Percentiles rank a stretch among this genome's conserved stretches.
Evolutionary conservation across 2,888 invertebrate species (phyloP).

Genomic region (Cosmorhoe ocellata): DNA sequence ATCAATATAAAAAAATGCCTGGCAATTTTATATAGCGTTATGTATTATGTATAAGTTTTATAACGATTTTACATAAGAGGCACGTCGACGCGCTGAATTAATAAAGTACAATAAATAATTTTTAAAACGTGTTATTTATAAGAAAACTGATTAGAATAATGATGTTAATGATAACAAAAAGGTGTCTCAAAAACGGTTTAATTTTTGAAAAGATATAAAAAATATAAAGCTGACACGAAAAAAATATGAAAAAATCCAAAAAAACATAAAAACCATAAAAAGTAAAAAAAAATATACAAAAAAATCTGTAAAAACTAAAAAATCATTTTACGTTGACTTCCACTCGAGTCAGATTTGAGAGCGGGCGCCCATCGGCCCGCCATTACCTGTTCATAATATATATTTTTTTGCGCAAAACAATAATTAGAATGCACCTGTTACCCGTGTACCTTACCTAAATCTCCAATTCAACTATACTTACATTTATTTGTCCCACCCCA

Average conservation of each 20-base stretch:
- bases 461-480: too few species aligned
- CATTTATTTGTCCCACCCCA: neutral
- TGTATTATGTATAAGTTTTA: constrained; percentile 67
- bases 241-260: constrained; percentile 46
- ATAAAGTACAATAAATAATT: constrained; percentile 79
- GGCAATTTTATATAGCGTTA: constrained; percentile 40
- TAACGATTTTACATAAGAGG: constrained; percentile 74
- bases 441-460: too few species aligned
- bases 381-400: neutral
- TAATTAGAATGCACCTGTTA: constrained; percentile 6
- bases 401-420: neutral
- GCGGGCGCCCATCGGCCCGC: constrained; percentile 37
- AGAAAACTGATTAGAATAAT: constrained; percentile 72
- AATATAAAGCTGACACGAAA: constrained; percentile 52
- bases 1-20: constrained; percentile 27
- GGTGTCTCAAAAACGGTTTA: constrained; percentile 70
- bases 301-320: constrained; percentile 53
- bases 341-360: constrained; percentile 44
- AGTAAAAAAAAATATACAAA: constrained; percentile 45
- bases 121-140: constrained; percentile 67
- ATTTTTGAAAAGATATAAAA: constrained; percentile 66
- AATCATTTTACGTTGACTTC: constrained; percentile 56
- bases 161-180: constrained; percentile 41
- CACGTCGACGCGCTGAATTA: constrained; percentile 65
- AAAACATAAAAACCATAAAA: constrained; percentile 45